These are phyloP conservation scores for Pachyramphus minor DNA, from an alignment of 2,113 vertebrate species.

Conservation along the genomic window DNA sequence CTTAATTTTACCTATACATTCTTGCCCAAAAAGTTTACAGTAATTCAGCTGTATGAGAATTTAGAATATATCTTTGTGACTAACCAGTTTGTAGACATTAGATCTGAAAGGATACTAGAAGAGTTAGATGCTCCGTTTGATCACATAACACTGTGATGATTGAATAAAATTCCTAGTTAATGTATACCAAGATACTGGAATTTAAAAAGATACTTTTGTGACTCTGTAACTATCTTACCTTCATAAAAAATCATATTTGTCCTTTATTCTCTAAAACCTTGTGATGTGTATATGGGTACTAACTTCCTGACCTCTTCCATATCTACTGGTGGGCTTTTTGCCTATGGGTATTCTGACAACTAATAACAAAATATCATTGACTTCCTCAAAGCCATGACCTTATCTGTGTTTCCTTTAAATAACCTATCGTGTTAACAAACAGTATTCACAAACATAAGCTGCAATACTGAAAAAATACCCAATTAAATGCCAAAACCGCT, in stretches of 20 bases:
- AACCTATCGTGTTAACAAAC: slow-evolving; percentile 36
- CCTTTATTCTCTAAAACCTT: neutral
- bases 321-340: neutral
- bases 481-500: slow-evolving; percentile 49
- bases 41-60: neutral
- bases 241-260: neutral
- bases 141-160: neutral
- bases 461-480: slow-evolving; percentile 60
- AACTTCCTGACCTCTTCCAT: neutral
- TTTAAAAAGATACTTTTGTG: neutral
- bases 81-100: neutral
- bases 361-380: neutral
- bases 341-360: slow-evolving; percentile 14
- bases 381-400: neutral
- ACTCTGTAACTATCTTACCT: neutral
- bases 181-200: neutral
- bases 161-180: neutral
- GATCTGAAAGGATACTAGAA: neutral
- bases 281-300: neutral
- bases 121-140: neutral
- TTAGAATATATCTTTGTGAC: neutral
- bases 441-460: slow-evolving; percentile 38
- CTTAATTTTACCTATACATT: neutral
- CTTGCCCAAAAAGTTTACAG: neutral
- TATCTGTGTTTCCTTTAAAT: slow-evolving; percentile 44